Percentiles rank a stretch among this genome's conserved stretches.
Conservation (phyloP, 2,113 vertebrate genomes). For the Upupa epops region DNA sequence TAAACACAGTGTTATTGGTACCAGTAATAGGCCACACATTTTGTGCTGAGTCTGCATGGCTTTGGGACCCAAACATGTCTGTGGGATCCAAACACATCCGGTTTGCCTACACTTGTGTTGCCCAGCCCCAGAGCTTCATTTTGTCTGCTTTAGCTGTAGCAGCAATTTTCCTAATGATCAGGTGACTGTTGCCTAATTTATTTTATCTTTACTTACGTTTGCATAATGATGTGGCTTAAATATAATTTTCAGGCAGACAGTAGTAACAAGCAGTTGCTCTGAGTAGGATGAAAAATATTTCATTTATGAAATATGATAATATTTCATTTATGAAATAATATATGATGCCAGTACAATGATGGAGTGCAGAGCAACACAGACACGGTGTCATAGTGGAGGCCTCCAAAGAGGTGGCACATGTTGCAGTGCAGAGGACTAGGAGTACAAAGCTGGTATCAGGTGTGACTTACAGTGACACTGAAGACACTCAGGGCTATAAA, state of each 20-base stretch:
- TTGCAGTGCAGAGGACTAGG: neutral
- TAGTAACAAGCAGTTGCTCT: neutral
- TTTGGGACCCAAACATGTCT: neutral
- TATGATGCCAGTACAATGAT: neutral
- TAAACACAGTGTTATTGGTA: neutral
- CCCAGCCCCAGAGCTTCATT: neutral
- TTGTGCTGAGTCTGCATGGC: constrained; percentile 3
- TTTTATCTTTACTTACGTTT: constrained; percentile 38
- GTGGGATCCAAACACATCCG: neutral
- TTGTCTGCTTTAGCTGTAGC: constrained; percentile 35
- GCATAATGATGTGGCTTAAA: neutral
- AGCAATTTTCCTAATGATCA: constrained; percentile 55
- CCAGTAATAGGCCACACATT: neutral
- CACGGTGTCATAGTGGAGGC: accelerated
- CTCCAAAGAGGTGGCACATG: neutral
- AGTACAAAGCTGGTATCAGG: accelerated
- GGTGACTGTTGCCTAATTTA: constrained; percentile 36
- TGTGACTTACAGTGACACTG: neutral
- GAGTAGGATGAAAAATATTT: constrained; percentile 36
- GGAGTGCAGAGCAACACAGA: neutral
- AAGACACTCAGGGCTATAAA: neutral
- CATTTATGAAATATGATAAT: no score
- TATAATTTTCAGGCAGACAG: constrained; percentile 15
- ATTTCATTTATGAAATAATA: no score
- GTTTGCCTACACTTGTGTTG: neutral